Base-by-base conservation (phyloP, 2,113 vertebrate genomes). In the Psammodynastes pulverulentus region DNA sequence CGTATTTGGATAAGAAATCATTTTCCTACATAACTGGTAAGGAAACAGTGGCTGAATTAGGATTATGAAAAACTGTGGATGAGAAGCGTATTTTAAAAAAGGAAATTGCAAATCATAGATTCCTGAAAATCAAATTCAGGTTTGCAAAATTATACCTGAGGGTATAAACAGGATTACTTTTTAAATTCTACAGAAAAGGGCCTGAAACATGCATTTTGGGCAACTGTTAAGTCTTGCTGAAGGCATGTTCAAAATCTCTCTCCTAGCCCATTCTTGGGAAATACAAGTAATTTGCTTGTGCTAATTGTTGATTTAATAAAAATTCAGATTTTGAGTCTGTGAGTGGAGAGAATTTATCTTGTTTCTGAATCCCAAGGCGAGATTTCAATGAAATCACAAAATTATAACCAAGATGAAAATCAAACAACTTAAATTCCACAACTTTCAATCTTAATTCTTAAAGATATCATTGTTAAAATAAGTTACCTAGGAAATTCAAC, bases 191-290 rank as follows among this genome's bases (percentile, higher is more conserved):
- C 94, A 95, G 96, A 95, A 96, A 95, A 96, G 95, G 94, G 95
- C 97, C 96, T 95, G 95, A 97, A 97, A 95, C 53, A 92, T 96
- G 94, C 89, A 89, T 97, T 96, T 96, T 94, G 95, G 94, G 93
- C 92, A 95, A 96, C 85, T 85, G 93, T 49, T 49, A n/a, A 17
- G 51, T 93, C 0, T 4, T 93, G 88, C 94, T 93, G 95, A 95
- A 93, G 95, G 93, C 95, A 94, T 62, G 96, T 95, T 96, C 89
- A 87, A 95, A 93, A 94, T 94, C 95, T 79, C 91, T 95, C 91
- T 94, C 93, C 29, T 46, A 91, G 89, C 90, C 95, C 94, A 9
- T 54, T 95, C 94, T 96, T 94, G 90, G 88, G 91, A 0, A 95
- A 93, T 5, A 90, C 54, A 90, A 95, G 91, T 54, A 91, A 89